These are phyloP conservation scores for Psittacara wagleri DNA, from an alignment of 2,113 vertebrate genomes.

Conservation along the genomic window DNA sequence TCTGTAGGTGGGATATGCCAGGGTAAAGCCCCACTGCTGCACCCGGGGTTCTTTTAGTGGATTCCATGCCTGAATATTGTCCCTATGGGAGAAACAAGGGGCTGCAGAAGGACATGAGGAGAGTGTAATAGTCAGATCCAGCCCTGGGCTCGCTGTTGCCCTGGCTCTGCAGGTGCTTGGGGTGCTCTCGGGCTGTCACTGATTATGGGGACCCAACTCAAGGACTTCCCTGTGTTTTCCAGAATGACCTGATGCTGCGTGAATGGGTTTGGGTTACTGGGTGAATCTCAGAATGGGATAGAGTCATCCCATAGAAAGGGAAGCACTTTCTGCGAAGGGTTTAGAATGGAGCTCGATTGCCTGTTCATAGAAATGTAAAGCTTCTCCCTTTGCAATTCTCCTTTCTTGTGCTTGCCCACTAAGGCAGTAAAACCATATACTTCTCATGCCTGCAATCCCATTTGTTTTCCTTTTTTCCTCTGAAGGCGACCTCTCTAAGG, in stretches of 20 bases:
- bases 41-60: rapidly evolving
- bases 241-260: rapidly evolving
- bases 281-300: background rate
- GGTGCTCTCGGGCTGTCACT: rapidly evolving
- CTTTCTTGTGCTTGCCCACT: constrained; percentile 55
- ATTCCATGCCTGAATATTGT: background rate
- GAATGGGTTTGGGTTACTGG: background rate
- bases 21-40: background rate
- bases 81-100: rapidly evolving
- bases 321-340: background rate
- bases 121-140: rapidly evolving
- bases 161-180: rapidly evolving
- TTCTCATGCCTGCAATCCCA: constrained; percentile 10
- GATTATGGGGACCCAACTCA: background rate
- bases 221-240: rapidly evolving
- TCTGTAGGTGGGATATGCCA: rapidly evolving
- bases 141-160: background rate
- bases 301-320: background rate
- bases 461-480: constrained; percentile 37
- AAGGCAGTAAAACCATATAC: constrained; percentile 67
- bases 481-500: constrained; percentile 32
- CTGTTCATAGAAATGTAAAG: constrained; percentile 50
- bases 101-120: background rate
- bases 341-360: constrained; percentile 21
- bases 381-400: constrained; percentile 28